phyloP scores from a whole-genome alignment of 2,113 vertebrate species.

The Corythaixoides concolor region DNA sequence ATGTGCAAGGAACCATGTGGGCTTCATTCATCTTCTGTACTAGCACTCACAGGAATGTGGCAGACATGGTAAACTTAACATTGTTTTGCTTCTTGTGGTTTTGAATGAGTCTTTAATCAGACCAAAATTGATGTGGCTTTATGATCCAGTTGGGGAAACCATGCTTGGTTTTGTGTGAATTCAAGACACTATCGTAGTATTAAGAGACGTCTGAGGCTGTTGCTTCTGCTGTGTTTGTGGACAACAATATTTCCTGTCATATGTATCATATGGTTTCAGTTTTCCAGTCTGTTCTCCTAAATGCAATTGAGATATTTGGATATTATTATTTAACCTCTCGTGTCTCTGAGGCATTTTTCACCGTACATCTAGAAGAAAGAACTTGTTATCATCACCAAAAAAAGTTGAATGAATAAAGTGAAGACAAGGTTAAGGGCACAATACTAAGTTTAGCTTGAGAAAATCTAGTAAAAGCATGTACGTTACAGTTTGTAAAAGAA shows the following conservation, averaged over 20 bases:
- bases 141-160: constrained; percentile 35
- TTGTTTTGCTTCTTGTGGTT: constrained; percentile 65
- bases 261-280: not conserved
- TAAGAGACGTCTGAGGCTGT: not conserved
- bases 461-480: not conserved
- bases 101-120: constrained; percentile 66
- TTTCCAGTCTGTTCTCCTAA: constrained; percentile 1
- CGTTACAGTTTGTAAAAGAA: not conserved
- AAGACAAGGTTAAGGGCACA: not conserved
- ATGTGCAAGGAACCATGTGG: constrained; percentile 30
- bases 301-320: not conserved
- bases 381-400: not conserved
- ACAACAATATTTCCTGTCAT: constrained; percentile 24
- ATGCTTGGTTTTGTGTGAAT: constrained; percentile 4
- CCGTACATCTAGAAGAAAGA: not conserved
- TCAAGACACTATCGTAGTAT: not conserved
- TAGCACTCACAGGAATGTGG: constrained; percentile 45
- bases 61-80: constrained; percentile 43
- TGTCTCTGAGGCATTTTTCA: not conserved
- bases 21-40: constrained; percentile 57
- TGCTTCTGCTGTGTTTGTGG: constrained; percentile 46
- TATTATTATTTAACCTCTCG: not conserved
- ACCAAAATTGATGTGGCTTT: constrained; percentile 65
- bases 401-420: not conserved
- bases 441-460: not conserved